phyloP scores from a whole-genome alignment of 2,797 vertebrate genomes.

The Fringilla coelebs region DNA sequence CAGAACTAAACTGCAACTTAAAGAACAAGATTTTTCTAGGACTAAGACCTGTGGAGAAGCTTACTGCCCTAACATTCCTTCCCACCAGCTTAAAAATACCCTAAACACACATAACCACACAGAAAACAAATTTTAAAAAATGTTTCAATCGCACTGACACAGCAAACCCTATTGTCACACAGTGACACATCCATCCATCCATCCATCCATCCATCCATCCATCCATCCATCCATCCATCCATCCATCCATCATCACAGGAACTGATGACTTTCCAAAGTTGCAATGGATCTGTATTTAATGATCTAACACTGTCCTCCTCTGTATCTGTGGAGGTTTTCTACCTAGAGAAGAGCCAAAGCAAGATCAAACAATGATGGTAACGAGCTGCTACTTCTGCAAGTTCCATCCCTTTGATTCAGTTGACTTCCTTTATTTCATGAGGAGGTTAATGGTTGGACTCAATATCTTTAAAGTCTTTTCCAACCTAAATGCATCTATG shows the following conservation, averaged over 20 bases:
- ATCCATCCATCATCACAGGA: not conserved
- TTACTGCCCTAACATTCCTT: not conserved
- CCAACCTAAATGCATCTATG: not conserved
- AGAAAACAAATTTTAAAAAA: not conserved
- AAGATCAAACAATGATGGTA: not conserved
- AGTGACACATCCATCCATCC: not conserved
- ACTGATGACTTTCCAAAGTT: not conserved
- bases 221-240: too few species aligned
- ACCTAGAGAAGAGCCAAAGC: not conserved
- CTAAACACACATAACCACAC: not conserved
- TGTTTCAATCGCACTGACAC: not conserved
- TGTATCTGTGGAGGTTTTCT: not conserved
- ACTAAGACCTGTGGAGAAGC: not conserved
- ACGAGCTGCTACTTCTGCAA: not conserved
- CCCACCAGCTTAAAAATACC: not conserved
- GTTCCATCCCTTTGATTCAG: not conserved
- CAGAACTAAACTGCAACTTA: not conserved
- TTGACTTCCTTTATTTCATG: not conserved
- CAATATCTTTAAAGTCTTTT: not conserved
- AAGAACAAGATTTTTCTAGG: not conserved
- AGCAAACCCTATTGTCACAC: not conserved
- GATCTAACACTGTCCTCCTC: not conserved
- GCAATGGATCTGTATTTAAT: not conserved
- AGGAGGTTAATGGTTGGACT: not conserved
- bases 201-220: not conserved